Conservation (phyloP, 2,113 vertebrate genomes). For the Rhombomys opimus region DNA sequence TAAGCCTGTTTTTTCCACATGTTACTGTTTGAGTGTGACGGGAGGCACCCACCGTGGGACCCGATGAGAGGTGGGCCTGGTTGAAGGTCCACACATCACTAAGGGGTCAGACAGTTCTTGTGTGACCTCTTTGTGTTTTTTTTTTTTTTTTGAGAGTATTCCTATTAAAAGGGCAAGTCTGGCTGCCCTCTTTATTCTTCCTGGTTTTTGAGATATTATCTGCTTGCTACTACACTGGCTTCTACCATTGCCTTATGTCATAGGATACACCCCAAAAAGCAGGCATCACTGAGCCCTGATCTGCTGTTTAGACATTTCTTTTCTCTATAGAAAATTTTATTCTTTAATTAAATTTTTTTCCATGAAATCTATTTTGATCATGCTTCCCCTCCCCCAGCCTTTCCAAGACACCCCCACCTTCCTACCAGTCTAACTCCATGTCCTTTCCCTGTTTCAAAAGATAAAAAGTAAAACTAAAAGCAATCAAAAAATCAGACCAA, state of each 20-base stretch:
- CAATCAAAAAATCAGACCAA: background rate
- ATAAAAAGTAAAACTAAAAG: background rate
- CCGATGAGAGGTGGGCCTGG: background rate
- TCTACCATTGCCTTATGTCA: too few species aligned
- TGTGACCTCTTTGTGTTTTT: background rate
- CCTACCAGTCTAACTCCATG: background rate
- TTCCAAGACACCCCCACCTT: background rate
- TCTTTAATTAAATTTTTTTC: background rate
- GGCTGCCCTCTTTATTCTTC: too few species aligned
- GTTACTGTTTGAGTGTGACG: background rate
- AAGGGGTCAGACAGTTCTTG: background rate
- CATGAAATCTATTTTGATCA: background rate
- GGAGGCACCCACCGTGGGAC: background rate
- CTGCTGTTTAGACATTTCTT: background rate
- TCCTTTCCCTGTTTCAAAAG: background rate
- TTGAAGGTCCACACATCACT: background rate
- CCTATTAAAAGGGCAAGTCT: background rate
- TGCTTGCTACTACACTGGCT: background rate
- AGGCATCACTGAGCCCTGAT: background rate
- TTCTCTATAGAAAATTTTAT: background rate
- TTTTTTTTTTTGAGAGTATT: background rate
- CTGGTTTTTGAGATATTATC: background rate
- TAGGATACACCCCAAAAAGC: background rate
- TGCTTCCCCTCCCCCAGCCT: background rate
- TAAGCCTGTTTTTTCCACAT: background rate